Evolutionary conservation across 2,888 invertebrate species (phyloP).

Genomic region (Phengaris arion): DNA sequence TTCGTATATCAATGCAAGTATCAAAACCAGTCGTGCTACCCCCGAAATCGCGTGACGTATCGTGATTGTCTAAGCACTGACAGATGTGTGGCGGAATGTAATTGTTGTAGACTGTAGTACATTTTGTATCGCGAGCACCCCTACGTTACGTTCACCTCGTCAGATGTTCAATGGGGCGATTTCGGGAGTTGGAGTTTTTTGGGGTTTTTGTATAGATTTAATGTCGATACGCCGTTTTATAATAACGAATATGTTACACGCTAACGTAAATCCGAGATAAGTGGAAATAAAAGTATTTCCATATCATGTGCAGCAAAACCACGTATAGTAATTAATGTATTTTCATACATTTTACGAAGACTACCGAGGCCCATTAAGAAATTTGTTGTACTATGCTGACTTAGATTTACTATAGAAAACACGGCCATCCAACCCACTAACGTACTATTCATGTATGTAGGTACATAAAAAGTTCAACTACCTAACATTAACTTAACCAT

Average conservation of each 20-base stretch:
- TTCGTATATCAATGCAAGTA: slow-evolving; percentile 40
- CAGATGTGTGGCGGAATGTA: slow-evolving; percentile 79
- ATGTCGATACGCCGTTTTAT: slow-evolving; percentile 31
- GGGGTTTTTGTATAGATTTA: slow-evolving; percentile 61
- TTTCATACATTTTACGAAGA: no score
- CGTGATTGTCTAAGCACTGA: slow-evolving; percentile 79
- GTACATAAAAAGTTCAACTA: no score
- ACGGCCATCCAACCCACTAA: no score
- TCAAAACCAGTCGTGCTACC: slow-evolving; percentile 48
- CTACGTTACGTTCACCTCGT: slow-evolving; percentile 71
- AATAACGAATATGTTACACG: background rate
- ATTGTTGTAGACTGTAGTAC: slow-evolving; percentile 71
- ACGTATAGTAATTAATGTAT: no score
- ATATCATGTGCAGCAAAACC: background rate
- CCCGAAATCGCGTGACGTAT: slow-evolving; percentile 74
- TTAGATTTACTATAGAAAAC: no score
- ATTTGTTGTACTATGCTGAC: no score
- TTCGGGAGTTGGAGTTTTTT: slow-evolving; percentile 55
- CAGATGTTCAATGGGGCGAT: slow-evolving; percentile 74
- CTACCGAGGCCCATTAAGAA: no score
- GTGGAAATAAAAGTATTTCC: background rate
- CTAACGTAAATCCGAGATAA: background rate
- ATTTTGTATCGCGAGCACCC: slow-evolving; percentile 71
- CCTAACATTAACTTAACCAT: no score
- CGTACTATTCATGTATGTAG: no score